Conservation (phyloP, 2,888 invertebrate species). For the Microplitis deprimator region DNA sequence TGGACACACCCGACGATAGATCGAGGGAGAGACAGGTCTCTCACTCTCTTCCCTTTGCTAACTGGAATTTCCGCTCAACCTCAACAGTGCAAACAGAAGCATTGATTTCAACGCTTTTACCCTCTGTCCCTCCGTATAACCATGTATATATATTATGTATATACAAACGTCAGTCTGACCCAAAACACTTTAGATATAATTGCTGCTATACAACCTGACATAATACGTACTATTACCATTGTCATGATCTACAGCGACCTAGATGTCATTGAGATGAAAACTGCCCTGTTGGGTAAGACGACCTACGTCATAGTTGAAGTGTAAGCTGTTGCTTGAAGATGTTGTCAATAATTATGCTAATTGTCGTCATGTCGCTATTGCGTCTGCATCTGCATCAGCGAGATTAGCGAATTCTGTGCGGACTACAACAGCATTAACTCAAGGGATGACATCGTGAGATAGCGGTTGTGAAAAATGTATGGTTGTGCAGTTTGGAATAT, state of each 20-base stretch:
- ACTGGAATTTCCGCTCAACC: slow-evolving; percentile 67
- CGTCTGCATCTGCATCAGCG: slow-evolving; percentile 12
- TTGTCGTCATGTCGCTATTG: slow-evolving; percentile 60
- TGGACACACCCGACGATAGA: slow-evolving; percentile 46
- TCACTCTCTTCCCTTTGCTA: slow-evolving; percentile 46
- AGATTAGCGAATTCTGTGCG: not conserved
- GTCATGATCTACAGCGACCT: slow-evolving; percentile 4
- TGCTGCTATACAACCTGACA: slow-evolving; percentile 20
- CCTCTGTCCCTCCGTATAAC: slow-evolving; percentile 46
- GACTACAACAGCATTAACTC: not conserved
- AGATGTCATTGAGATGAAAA: not conserved
- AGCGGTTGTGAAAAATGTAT: not conserved
- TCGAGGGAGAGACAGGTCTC: slow-evolving; percentile 32
- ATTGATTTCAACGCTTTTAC: slow-evolving; percentile 71
- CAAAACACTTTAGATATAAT: slow-evolving; percentile 15
- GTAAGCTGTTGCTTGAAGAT: slow-evolving; percentile 46
- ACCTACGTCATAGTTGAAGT: slow-evolving; percentile 36
- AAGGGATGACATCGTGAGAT: not conserved
- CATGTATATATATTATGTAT: not conserved
- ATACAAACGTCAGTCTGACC: not conserved
- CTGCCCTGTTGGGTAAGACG: slow-evolving; percentile 29
- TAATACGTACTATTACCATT: slow-evolving; percentile 7
- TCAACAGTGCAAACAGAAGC: slow-evolving; percentile 71
- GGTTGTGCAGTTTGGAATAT: not conserved
- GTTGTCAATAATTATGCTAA: slow-evolving; percentile 67